These are phyloP conservation scores for Merluccius polli DNA, from an alignment of 2,797 vertebrate species.

Conservation along the genomic window DNA sequence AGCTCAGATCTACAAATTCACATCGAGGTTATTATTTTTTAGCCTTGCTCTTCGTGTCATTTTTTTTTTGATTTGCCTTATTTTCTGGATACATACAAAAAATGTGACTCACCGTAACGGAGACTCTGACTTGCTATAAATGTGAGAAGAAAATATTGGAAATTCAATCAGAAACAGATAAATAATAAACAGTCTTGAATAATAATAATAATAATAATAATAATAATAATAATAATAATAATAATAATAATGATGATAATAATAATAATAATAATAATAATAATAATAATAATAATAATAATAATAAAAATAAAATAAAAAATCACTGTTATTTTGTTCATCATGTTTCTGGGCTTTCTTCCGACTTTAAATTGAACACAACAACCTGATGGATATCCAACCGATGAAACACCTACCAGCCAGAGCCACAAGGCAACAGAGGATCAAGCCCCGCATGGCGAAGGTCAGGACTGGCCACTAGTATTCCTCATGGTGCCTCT, in stretches of 20 bases:
- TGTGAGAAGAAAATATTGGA: conserved; percentile 8
- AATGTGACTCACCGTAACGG: conserved; percentile 67
- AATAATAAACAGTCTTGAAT: not conserved
- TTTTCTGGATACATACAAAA: not conserved
- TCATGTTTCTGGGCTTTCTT: too few relatives aligned
- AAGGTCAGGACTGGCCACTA: conserved; percentile 32
- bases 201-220: not conserved
- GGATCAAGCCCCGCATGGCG: conserved; percentile 61
- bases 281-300: not conserved
- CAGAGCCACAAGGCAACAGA: conserved; percentile 68
- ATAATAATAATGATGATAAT: not conserved
- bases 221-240: not conserved
- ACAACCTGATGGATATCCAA: not conserved
- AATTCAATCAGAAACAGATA: not conserved
- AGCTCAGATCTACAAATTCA: conserved; percentile 57
- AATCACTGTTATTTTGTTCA: too few relatives aligned
- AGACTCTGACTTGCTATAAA: conserved; percentile 62
- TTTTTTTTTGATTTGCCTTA: not conserved
- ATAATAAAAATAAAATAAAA: not conserved
- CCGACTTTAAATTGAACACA: not conserved
- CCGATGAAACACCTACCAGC: conserved; percentile 59
- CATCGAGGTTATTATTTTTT: not conserved
- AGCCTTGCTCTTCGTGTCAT: too few relatives aligned
- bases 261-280: not conserved
- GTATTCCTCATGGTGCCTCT: conserved; percentile 38